Evolutionary conservation across 2,113 vertebrate genomes (phyloP).

Genomic region (Uria aalge): DNA sequence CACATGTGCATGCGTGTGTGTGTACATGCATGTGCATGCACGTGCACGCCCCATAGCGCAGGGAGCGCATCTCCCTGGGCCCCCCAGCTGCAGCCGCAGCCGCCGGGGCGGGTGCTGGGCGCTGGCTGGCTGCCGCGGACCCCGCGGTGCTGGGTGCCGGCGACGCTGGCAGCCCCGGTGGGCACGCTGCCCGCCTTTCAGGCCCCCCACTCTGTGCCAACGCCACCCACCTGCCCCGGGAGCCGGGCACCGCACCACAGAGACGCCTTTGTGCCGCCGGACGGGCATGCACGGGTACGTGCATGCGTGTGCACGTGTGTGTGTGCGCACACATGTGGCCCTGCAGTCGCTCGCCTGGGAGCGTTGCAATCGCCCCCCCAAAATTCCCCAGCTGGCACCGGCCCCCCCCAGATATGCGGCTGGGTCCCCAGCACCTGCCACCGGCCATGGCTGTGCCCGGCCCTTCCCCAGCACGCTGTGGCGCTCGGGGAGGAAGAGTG

Average conservation of each 20-base stretch:
- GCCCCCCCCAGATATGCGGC: accelerated
- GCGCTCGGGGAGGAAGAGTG: constrained; percentile 41
- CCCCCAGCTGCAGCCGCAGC: background rate
- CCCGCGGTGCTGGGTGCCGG: background rate
- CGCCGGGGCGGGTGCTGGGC: background rate
- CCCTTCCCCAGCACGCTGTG: background rate
- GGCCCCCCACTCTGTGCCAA: background rate
- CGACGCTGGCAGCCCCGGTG: background rate
- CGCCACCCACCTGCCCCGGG: background rate
- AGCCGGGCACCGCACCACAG: background rate
- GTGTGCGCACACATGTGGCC: accelerated
- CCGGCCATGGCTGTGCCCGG: background rate
- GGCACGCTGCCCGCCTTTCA: background rate
- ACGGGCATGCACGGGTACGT: accelerated
- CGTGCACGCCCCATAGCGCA: background rate
- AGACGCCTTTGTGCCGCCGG: background rate
- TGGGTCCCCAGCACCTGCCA: background rate
- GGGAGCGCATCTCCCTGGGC: accelerated
- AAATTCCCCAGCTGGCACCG: background rate
- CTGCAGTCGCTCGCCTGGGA: accelerated
- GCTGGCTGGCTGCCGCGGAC: background rate
- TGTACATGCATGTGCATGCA: accelerated
- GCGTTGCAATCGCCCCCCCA: accelerated
- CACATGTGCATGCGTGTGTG: no score
- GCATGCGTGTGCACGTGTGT: background rate